Conservation (phyloP, 2,888 invertebrate species). For the Ectropis crepuscularia region DNA sequence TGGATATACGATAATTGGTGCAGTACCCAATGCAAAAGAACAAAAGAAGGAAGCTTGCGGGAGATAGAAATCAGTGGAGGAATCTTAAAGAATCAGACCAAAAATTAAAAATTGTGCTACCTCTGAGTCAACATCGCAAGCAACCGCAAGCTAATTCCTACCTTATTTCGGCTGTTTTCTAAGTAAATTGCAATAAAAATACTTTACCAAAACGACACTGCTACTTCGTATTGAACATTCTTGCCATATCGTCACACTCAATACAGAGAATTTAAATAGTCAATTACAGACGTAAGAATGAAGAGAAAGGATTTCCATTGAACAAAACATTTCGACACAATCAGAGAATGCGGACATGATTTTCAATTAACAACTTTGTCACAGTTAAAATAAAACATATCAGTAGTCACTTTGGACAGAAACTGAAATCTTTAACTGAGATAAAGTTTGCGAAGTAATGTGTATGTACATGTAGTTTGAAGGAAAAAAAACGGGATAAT, state of each 20-base stretch:
- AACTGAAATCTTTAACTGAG: not conserved
- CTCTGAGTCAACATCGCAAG: too few relatives aligned
- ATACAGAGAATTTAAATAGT: constrained; percentile 45
- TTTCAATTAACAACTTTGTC: constrained; percentile 22
- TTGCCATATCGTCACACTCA: constrained; percentile 5
- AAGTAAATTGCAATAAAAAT: too few relatives aligned
- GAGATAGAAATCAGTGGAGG: too few relatives aligned
- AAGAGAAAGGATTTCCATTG: constrained; percentile 54
- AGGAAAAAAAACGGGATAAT: constrained; percentile 8
- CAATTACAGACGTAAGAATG: constrained; percentile 44
- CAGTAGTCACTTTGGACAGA: not conserved
- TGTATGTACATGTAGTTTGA: too few relatives aligned
- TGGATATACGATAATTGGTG: too few relatives aligned
- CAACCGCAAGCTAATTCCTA: too few relatives aligned
- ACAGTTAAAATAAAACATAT: not conserved
- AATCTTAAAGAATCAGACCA: too few relatives aligned
- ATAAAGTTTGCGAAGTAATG: not conserved
- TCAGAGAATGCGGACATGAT: constrained; percentile 48
- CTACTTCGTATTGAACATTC: constrained; percentile 16
- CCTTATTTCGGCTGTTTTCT: too few relatives aligned
- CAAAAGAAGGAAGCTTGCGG: too few relatives aligned
- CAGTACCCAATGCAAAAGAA: too few relatives aligned
- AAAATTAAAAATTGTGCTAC: too few relatives aligned
- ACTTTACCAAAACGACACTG: too few relatives aligned
- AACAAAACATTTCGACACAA: constrained; percentile 41